Evolutionary conservation across 2,888 invertebrate species (phyloP), one percentile per base, ranked within the genome.

Genomic region (Stictocephala bisonia): DNA sequence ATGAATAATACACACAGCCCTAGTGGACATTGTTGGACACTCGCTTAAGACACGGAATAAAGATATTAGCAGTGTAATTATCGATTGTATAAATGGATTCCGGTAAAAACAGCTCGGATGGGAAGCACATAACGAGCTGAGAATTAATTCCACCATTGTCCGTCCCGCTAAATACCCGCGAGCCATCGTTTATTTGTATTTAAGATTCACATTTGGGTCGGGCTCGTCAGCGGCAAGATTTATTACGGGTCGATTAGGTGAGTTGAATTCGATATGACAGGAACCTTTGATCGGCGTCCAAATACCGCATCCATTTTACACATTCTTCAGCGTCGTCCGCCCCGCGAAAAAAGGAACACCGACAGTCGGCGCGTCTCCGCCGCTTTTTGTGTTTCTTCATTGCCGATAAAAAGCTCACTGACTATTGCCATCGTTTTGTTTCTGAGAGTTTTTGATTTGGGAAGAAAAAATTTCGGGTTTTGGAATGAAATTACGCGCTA

Each of bases 261-360:
- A 73, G 73, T 44, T 73, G 73, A 73, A 73, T 73, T 73, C 73
- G 68, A 73, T 73, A 73, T 73, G 73, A 73, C 73, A 73, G 50
- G 48, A 60, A 50, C 35, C 73, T 73, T 73, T 73, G 73, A 73
- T 73, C 68, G 51, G 24, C 53, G 56, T 26, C 73, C 56, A 60
- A 64, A 73, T 70, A 73, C 73, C 73, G 73, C 68, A 29, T 73
- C 60, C 73, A 73, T 68, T 73, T 73, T 73, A 70, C 73, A 73
- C 73, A 73, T 73, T 73, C 73, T 70, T 66, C 40, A 26, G 40
- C 70, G 70, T 73, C 70, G 73, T 73, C 71, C 24, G 64, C 22
- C 22, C 11, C 70, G 31, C 31, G 56, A 56, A 58, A 71, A 58
- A 71, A 71, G 58, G 56, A 71, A 31, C 44, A 26, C 29, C 18